Evolutionary conservation across 2,888 invertebrate species (phyloP).

Genomic region (Syrista parreyssii): DNA sequence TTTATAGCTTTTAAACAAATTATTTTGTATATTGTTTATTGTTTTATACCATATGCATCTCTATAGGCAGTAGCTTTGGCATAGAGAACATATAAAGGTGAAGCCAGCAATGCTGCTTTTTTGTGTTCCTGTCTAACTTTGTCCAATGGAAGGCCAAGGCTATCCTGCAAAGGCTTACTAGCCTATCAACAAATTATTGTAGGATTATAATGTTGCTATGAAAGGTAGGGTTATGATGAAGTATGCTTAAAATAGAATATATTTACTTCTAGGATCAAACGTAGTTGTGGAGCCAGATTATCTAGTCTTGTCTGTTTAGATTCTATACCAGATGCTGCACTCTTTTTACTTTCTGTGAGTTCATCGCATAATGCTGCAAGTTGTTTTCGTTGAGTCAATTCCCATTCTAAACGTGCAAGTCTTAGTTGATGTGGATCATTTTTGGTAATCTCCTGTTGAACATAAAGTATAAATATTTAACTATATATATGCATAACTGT

Average conservation of each 20-base stretch:
- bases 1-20: conserved; percentile 65
- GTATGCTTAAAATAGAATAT: conserved; percentile 4
- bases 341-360: conserved; percentile 81
- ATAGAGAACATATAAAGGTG: conserved; percentile 87
- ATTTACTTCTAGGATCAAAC: conserved; percentile 73
- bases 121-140: conserved; percentile 82
- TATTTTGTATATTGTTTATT: not conserved
- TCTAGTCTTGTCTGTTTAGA: conserved; percentile 81
- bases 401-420: conserved; percentile 91
- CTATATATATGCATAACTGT: not conserved
- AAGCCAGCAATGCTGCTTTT: conserved; percentile 80
- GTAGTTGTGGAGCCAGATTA: conserved; percentile 84
- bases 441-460: conserved; percentile 74
- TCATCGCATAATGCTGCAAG: conserved; percentile 81
- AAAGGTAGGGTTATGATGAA: not conserved
- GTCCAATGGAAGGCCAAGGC: conserved; percentile 83
- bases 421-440: conserved; percentile 82
- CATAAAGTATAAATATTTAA: conserved; percentile 18
- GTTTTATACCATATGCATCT: conserved; percentile 75
- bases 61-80: conserved; percentile 86
- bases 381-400: conserved; percentile 87
- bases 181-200: conserved; percentile 66
- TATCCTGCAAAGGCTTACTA: conserved; percentile 90
- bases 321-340: conserved; percentile 80
- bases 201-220: not conserved